Evolutionary conservation across 2,888 invertebrate genomes (phyloP).

Genomic region (Lapara coniferarum): DNA sequence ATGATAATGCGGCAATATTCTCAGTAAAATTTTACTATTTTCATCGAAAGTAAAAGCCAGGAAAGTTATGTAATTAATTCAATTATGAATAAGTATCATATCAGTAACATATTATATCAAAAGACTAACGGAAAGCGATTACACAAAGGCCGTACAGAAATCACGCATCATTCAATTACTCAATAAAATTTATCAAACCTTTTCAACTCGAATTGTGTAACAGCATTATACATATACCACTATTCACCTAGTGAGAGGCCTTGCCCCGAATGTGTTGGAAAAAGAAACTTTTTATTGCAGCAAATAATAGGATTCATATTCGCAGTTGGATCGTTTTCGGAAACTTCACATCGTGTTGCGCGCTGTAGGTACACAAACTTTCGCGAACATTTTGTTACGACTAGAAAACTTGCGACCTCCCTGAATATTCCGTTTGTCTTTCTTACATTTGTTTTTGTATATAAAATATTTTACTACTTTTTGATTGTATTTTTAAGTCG

Average conservation of each 20-base stretch:
- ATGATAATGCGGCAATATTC: no score
- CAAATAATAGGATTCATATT: conserved; percentile 72
- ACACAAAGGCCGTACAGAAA: conserved; percentile 4
- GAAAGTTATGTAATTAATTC: neutral
- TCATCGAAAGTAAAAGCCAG: no score
- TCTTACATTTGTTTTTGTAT: conserved; percentile 38
- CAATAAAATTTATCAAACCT: conserved; percentile 10
- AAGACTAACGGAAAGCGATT: neutral
- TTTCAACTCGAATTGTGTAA: conserved; percentile 25
- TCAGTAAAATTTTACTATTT: no score
- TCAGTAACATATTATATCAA: neutral
- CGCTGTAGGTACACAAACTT: conserved; percentile 41
- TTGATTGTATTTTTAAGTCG: conserved; percentile 25
- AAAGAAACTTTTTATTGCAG: conserved; percentile 66
- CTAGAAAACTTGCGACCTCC: conserved; percentile 37
- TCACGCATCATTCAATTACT: conserved; percentile 21
- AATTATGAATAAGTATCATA: neutral
- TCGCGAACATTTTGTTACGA: conserved; percentile 48
- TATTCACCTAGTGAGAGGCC: conserved; percentile 24
- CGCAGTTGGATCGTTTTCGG: conserved; percentile 56
- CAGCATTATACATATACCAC: conserved; percentile 23
- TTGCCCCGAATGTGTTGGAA: conserved; percentile 45
- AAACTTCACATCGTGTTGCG: conserved; percentile 48
- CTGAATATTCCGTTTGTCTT: conserved; percentile 37
- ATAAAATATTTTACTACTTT: conserved; percentile 39